Percentiles rank a stretch among this genome's conserved stretches.
These are phyloP conservation scores for Hippocampus barbouri DNA, from an alignment of 2,113 vertebrate species.

Conservation along the genomic window DNA sequence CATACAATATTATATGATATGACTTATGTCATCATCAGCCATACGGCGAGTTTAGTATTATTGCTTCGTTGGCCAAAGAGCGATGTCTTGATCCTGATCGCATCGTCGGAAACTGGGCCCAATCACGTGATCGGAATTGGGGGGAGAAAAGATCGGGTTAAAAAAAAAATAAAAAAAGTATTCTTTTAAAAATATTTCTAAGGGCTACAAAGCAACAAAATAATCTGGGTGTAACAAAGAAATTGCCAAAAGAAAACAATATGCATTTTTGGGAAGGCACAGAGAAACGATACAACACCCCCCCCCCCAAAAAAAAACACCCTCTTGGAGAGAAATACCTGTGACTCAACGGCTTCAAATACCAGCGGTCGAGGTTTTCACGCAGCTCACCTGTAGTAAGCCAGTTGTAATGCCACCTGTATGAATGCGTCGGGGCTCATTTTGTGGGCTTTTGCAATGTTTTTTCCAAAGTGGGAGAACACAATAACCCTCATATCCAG, in stretches of 20 bases:
- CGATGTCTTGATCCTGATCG: too few species aligned
- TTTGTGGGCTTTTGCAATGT: constrained; percentile 83
- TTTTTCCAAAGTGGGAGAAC: constrained; percentile 87
- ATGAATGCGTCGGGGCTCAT: constrained; percentile 93
- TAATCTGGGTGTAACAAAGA: too few species aligned
- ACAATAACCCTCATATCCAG: constrained; percentile 79
- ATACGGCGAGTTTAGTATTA: neutral
- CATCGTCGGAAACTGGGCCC: too few species aligned
- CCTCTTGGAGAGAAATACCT: neutral
- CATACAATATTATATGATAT: neutral
- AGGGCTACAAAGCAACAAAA: too few species aligned
- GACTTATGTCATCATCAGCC: neutral
- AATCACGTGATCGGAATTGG: too few species aligned
- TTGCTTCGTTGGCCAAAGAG: neutral
- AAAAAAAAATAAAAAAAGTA: too few species aligned
- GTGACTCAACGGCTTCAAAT: neutral
- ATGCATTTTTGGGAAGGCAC: neutral
- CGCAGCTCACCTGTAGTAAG: constrained; percentile 82
- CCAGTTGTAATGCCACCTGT: constrained; percentile 87
- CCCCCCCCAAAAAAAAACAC: neutral
- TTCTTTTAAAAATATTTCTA: too few species aligned
- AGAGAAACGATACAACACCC: neutral
- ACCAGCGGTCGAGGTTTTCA: neutral
- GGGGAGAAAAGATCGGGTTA: too few species aligned
- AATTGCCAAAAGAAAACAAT: too few species aligned